Conservation (phyloP, 2,888 invertebrate genomes). For the Torymus texanus region DNA sequence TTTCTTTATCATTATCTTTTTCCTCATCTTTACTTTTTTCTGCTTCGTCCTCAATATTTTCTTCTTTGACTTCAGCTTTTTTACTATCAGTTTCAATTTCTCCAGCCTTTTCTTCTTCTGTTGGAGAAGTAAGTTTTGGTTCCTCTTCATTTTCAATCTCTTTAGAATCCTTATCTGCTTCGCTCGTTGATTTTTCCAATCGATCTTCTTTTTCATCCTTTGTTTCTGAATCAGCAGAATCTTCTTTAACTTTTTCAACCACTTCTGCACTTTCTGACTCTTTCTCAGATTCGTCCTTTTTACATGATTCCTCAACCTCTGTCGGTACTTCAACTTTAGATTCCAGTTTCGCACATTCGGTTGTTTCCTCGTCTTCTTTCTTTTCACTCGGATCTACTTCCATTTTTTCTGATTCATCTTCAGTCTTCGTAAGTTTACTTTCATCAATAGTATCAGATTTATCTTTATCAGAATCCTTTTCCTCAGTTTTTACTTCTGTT, state of each 20-base stretch:
- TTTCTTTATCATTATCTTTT: constrained; percentile 21
- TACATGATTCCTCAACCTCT: constrained; percentile 57
- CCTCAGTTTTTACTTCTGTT: constrained; percentile 44
- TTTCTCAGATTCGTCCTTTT: constrained; percentile 52
- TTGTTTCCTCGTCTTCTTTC: constrained; percentile 40
- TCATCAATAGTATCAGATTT: constrained; percentile 33
- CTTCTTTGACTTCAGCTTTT: constrained; percentile 11
- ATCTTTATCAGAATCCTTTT: constrained; percentile 15
- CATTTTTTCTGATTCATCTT: constrained; percentile 53
- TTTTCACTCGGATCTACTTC: constrained; percentile 59
- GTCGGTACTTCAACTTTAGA: constrained; percentile 46
- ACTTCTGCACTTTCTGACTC: constrained; percentile 20
- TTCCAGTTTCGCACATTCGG: constrained; percentile 37
- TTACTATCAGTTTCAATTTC: constrained; percentile 36
- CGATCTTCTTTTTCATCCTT: constrained; percentile 60
- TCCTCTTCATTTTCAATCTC: constrained; percentile 56
- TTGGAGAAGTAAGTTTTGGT: constrained; percentile 37
- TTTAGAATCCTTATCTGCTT: constrained; percentile 54
- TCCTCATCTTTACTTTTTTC: constrained; percentile 56
- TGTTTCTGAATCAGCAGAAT: constrained; percentile 56
- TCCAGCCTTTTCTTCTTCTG: constrained; percentile 55
- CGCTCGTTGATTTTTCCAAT: constrained; percentile 47
- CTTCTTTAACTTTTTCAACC: constrained; percentile 50
- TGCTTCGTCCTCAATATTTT: constrained; percentile 54
- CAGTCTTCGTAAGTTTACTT: constrained; percentile 50